A percentile compares a stretch with the other conserved stretches of the same genome.
These are phyloP conservation scores for Poeciliopsis infans DNA, from an alignment of 2,797 vertebrate species.

Conservation along the genomic window DNA sequence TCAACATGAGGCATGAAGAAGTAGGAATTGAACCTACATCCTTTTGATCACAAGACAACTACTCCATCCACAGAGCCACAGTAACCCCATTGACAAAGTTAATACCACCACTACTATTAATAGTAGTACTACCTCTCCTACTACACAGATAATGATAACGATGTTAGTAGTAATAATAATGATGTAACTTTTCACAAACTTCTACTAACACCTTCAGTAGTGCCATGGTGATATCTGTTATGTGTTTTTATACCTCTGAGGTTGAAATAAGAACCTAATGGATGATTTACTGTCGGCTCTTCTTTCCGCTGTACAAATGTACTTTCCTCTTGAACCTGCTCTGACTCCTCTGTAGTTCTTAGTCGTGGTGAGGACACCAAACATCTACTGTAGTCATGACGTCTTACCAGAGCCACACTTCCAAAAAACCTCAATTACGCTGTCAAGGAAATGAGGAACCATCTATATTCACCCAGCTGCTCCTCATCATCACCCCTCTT, in stretches of 20 bases:
- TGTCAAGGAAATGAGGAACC: not conserved
- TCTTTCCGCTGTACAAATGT: not conserved
- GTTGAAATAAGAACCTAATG: not conserved
- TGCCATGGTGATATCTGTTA: not conserved
- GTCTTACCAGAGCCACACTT: too few species aligned
- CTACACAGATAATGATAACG: not conserved
- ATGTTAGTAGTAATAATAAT: not conserved
- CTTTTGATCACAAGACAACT: too few species aligned
- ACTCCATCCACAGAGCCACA: not conserved
- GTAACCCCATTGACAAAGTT: not conserved
- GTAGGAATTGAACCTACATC: too few species aligned
- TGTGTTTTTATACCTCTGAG: not conserved
- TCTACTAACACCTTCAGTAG: not conserved
- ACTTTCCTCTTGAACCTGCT: not conserved
- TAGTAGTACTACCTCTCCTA: not conserved
- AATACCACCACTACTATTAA: not conserved
- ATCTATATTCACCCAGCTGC: not conserved
- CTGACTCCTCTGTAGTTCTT: not conserved
- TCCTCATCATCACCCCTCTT: not conserved
- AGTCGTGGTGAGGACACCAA: not conserved
- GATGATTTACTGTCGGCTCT: not conserved
- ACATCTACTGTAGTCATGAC: too few species aligned
- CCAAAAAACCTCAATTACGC: too few species aligned
- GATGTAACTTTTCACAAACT: not conserved
- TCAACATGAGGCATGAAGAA: too few species aligned